These are phyloP conservation scores for Corythucha ciliata DNA, from an alignment of 2,888 invertebrate species.

Conservation along the genomic window DNA sequence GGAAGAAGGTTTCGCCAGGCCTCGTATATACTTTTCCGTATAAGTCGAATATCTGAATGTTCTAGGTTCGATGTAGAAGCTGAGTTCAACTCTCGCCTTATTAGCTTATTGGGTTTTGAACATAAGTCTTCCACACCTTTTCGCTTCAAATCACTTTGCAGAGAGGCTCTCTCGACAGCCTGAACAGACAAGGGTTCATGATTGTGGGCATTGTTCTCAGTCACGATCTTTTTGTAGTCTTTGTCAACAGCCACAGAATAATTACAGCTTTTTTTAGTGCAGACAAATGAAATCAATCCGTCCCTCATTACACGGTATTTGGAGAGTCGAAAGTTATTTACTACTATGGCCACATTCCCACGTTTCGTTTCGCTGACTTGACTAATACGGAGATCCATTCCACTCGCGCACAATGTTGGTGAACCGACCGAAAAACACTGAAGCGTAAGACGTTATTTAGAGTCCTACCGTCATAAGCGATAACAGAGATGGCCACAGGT, in stretches of 20 bases:
- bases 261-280: slow-evolving; percentile 9
- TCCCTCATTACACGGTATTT: slow-evolving; percentile 7
- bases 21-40: slow-evolving; percentile 6
- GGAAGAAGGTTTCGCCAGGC: not conserved
- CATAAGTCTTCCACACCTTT: slow-evolving; percentile 1
- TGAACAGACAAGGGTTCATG: not conserved
- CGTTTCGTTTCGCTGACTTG: no score
- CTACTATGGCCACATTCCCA: not conserved
- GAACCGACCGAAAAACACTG: no score
- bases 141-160: not conserved
- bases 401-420: no score
- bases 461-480: no score
- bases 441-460: no score
- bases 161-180: slow-evolving; percentile 4
- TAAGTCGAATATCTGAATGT: not conserved
- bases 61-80: not conserved
- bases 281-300: not conserved
- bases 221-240: slow-evolving; percentile 1
- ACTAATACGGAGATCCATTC: no score
- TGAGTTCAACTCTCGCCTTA: slow-evolving; percentile 2
- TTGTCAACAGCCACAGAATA: not conserved
- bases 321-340: not conserved
- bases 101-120: slow-evolving; percentile 6
- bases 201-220: not conserved
- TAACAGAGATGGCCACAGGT: no score